Conservation (phyloP, 2,113 vertebrate species). For the Capra hircus region DNA sequence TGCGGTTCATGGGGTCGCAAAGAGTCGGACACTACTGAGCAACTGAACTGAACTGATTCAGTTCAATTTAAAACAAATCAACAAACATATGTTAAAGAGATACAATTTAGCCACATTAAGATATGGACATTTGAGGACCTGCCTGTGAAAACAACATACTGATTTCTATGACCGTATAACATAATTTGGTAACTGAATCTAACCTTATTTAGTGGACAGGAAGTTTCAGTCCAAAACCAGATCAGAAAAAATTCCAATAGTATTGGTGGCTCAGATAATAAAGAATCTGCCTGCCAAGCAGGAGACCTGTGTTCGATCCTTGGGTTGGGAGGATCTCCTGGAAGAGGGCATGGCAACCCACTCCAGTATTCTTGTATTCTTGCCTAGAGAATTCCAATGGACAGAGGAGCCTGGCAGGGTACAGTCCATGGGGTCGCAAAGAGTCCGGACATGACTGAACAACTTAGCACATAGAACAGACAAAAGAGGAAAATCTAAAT, state of each 20-base stretch:
- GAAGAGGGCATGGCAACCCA: background rate
- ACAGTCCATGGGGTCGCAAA: background rate
- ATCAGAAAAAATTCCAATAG: background rate
- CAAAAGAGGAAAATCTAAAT: background rate
- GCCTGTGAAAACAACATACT: background rate
- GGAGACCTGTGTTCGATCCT: background rate
- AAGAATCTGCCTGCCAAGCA: background rate
- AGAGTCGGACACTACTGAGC: too few species aligned
- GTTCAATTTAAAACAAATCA: slow-evolving; percentile 33
- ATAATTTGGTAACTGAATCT: background rate
- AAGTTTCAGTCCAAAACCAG: background rate
- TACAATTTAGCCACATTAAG: background rate
- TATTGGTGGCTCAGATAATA: background rate
- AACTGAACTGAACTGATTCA: background rate
- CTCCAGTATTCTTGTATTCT: background rate
- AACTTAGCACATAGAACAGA: background rate
- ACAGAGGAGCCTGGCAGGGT: background rate
- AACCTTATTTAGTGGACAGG: background rate
- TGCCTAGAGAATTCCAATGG: background rate
- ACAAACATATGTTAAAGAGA: background rate
- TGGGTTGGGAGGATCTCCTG: background rate
- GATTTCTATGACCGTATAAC: background rate
- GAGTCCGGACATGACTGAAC: rapidly evolving
- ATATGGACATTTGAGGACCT: background rate
- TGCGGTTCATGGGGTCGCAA: too few species aligned